phyloP scores from a whole-genome alignment of 2,113 vertebrate genomes.

The Scartelaos histophorus region DNA sequence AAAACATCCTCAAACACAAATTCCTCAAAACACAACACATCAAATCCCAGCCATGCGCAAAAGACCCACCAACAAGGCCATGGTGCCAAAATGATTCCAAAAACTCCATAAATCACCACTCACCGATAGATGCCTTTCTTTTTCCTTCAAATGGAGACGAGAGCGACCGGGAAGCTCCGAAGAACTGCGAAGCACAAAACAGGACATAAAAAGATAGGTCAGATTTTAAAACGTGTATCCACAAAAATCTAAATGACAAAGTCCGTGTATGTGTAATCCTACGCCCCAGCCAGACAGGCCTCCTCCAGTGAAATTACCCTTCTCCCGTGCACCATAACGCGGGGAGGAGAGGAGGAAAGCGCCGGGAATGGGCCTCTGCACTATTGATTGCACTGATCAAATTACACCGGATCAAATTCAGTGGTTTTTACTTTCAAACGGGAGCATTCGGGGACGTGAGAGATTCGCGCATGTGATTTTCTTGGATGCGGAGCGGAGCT shows the following conservation, averaged over 20 bases:
- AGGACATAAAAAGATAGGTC: slow-evolving; percentile 10
- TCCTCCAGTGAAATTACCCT: slow-evolving; percentile 60
- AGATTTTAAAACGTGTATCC: slow-evolving; percentile 60
- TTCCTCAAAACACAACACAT: background rate
- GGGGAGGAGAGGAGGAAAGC: slow-evolving; percentile 23
- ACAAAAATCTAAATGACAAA: slow-evolving; percentile 63
- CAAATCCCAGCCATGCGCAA: background rate
- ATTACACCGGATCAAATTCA: slow-evolving; percentile 50
- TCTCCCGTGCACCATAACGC: slow-evolving; percentile 48
- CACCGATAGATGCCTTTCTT: slow-evolving; percentile 74
- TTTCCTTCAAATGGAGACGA: slow-evolving; percentile 63
- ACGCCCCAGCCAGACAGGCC: slow-evolving; percentile 29
- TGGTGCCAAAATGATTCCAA: background rate
- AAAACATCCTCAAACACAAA: background rate
- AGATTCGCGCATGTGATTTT: background rate
- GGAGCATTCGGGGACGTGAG: slow-evolving; percentile 3
- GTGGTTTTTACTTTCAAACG: slow-evolving; percentile 4
- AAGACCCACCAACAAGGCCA: background rate
- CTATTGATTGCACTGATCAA: slow-evolving; percentile 61
- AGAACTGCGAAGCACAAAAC: slow-evolving; percentile 55
- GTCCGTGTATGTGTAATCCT: slow-evolving; percentile 53
- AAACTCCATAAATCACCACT: slow-evolving; percentile 54
- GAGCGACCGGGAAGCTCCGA: slow-evolving; percentile 64
- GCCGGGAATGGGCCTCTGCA: slow-evolving; percentile 24
- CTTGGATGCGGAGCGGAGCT: background rate